Conservation (phyloP, 2,888 invertebrate genomes). For the Melieria crassipennis region DNA sequence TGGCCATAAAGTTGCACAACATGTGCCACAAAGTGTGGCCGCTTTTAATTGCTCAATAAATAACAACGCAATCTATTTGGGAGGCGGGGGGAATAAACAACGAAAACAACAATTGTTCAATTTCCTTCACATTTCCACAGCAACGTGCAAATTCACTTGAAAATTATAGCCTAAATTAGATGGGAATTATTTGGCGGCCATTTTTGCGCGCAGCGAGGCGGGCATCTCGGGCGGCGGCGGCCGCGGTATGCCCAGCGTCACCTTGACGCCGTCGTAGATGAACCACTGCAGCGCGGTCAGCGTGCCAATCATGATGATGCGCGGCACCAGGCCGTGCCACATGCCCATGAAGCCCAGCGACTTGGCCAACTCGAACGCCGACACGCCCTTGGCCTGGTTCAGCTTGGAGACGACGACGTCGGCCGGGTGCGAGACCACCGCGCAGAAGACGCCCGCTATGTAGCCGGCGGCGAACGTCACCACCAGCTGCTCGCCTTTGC, state of each 20-base stretch:
- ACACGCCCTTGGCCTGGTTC: constrained; percentile 76
- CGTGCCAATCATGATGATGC: constrained; percentile 90
- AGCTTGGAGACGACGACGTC: constrained; percentile 87
- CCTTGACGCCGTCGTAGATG: constrained; percentile 86
- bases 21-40: too few species aligned
- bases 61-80: too few species aligned
- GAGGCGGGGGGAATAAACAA: too few species aligned
- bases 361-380: constrained; percentile 51
- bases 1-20: too few species aligned
- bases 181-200: neutral
- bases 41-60: too few species aligned
- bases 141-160: too few species aligned
- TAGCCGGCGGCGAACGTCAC: constrained; percentile 88
- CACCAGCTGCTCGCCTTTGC: constrained; percentile 79
- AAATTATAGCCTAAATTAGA: too few species aligned
- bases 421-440: constrained; percentile 87
- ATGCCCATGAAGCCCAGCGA: constrained; percentile 68
- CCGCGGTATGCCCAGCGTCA: constrained; percentile 76
- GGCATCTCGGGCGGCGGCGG: constrained; percentile 91
- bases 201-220: constrained; percentile 73
- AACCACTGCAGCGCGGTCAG: constrained; percentile 89
- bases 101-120: too few species aligned
- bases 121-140: too few species aligned
- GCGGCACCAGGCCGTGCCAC: constrained; percentile 82
- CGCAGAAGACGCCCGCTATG: constrained; percentile 88